Evolutionary conservation across 2,888 invertebrate genomes (phyloP).

Genomic region (Asteroscopus sphinx): DNA sequence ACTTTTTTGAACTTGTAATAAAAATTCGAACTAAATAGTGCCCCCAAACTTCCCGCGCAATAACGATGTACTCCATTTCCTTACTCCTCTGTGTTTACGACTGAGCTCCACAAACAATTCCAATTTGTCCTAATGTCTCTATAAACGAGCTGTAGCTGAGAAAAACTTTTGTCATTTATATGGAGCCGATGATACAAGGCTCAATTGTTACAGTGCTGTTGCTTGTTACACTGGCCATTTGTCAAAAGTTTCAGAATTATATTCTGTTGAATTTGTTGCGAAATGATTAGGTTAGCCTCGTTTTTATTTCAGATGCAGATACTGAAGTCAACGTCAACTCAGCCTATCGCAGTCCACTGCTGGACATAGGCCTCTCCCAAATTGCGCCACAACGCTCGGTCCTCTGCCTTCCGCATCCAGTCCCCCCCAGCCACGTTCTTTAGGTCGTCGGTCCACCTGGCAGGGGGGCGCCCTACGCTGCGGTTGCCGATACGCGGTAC

Average conservation of each 20-base stretch:
- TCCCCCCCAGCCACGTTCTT: no score
- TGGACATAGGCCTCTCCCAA: no score
- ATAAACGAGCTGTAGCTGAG: conserved; percentile 51
- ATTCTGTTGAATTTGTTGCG: conserved; percentile 24
- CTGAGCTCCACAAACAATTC: conserved; percentile 54
- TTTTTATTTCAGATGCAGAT: conserved; percentile 1
- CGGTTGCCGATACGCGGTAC: no score
- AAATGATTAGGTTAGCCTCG: conserved; percentile 5
- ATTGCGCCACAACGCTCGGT: no score
- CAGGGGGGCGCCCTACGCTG: no score
- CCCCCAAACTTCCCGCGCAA: no score
- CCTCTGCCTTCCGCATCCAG: no score
- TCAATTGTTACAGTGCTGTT: conserved; percentile 29
- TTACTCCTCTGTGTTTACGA: not conserved
- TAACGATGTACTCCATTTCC: conserved; percentile 16
- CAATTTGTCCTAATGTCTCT: conserved; percentile 59
- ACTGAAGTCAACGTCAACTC: no score
- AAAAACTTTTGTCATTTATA: conserved; percentile 58
- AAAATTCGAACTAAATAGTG: no score
- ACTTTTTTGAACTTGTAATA: no score
- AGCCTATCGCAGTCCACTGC: no score
- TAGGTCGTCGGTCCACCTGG: no score
- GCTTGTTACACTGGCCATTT: conserved; percentile 28
- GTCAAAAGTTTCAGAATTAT: conserved; percentile 40
- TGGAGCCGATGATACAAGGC: conserved; percentile 47